Percentiles rank a stretch among this genome's conserved stretches.
Conservation (phyloP, 2,888 invertebrate species). For the Acleris cristana region DNA sequence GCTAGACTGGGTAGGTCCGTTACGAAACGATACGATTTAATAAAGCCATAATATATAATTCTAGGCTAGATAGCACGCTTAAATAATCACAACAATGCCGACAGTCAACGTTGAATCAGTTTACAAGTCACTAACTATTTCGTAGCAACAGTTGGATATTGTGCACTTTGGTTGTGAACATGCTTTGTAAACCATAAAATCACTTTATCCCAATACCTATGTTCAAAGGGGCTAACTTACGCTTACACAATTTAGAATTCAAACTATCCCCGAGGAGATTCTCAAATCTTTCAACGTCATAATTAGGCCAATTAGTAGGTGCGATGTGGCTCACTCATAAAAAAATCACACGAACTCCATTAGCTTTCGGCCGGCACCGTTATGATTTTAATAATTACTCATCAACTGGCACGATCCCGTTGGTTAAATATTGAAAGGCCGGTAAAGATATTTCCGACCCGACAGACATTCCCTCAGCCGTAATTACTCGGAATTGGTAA, state of each 20-base stretch:
- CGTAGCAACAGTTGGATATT: no score
- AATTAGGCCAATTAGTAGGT: slow-evolving; percentile 36
- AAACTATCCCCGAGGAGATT: background rate
- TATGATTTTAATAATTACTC: slow-evolving; percentile 44
- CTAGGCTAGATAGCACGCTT: background rate
- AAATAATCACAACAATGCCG: background rate
- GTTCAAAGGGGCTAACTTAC: no score
- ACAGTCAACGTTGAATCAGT: no score
- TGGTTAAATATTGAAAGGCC: slow-evolving; percentile 42
- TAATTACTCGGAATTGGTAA: slow-evolving; percentile 36
- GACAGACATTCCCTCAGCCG: slow-evolving; percentile 31
- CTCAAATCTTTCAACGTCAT: slow-evolving; percentile 19
- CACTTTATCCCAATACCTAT: no score
- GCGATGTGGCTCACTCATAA: slow-evolving; percentile 34
- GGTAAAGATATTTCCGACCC: slow-evolving; percentile 39
- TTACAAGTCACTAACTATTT: no score
- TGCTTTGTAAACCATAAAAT: no score
- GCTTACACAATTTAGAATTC: no score
- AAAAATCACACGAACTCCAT: slow-evolving; percentile 41
- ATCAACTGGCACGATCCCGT: slow-evolving; percentile 37
- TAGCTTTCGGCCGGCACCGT: slow-evolving; percentile 40
- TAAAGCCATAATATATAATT: background rate
- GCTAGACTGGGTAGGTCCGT: background rate
- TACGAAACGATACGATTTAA: background rate
- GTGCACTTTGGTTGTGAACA: no score